A percentile compares a stretch with the other conserved stretches of the same genome.
Evolutionary conservation across 2,797 vertebrate species (phyloP).

Genomic region (Liparis tanakae): DNA sequence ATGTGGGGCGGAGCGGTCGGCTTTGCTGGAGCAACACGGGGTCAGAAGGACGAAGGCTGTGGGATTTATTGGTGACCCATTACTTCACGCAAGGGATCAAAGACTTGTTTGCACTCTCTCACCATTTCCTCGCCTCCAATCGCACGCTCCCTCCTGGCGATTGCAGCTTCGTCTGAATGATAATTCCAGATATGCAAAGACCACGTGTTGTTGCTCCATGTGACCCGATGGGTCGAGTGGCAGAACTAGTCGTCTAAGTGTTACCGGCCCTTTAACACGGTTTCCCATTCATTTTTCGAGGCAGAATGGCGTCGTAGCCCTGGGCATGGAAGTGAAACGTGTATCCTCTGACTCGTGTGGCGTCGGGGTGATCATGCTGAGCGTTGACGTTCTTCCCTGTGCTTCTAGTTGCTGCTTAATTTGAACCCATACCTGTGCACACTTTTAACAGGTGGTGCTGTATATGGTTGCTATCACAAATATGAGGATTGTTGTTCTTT

Average conservation of each 20-base stretch:
- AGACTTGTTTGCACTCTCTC: slow-evolving; percentile 67
- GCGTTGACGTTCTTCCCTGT: slow-evolving; percentile 49
- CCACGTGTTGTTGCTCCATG: slow-evolving; percentile 37
- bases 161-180: slow-evolving; percentile 48
- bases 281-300: slow-evolving; percentile 58
- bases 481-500: neutral
- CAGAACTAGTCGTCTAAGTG: slow-evolving; percentile 44
- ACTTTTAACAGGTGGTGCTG: slow-evolving; percentile 11
- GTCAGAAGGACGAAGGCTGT: slow-evolving; percentile 72
- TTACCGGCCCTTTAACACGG: slow-evolving; percentile 42
- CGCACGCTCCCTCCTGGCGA: slow-evolving; percentile 12
- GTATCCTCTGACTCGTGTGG: slow-evolving; percentile 22
- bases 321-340: slow-evolving; percentile 48
- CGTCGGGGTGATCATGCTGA: slow-evolving; percentile 56
- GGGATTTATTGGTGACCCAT: slow-evolving; percentile 70
- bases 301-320: slow-evolving; percentile 52
- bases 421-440: slow-evolving; percentile 30
- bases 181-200: slow-evolving; percentile 56
- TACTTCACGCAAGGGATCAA: slow-evolving; percentile 74
- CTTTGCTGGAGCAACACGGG: slow-evolving; percentile 47
- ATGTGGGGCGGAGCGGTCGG: slow-evolving; percentile 27
- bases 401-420: slow-evolving; percentile 42
- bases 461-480: slow-evolving; percentile 46
- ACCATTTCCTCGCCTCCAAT: slow-evolving; percentile 38
- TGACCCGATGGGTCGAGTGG: slow-evolving; percentile 27